Evolutionary conservation across 2,797 vertebrate species (phyloP).

Genomic region (Danio choprae): DNA sequence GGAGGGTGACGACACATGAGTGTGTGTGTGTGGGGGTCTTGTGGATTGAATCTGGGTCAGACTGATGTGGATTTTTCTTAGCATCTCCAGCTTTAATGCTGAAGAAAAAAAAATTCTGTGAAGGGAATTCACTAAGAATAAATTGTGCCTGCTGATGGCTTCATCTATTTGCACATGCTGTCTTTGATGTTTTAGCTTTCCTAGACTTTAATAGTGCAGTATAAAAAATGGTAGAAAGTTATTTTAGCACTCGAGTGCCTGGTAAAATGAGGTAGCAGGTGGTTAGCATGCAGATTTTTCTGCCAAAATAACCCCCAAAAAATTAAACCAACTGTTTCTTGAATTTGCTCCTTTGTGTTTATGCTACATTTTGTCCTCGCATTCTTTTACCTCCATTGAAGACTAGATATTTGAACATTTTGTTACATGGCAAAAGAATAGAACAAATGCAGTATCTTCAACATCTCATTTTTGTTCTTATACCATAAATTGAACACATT

Average conservation of each 20-base stretch:
- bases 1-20: neutral
- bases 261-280: neutral
- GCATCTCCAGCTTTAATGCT: constrained; percentile 35
- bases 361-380: neutral
- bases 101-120: neutral
- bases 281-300: neutral
- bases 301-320: neutral
- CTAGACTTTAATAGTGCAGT: neutral
- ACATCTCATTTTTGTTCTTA: constrained; percentile 15
- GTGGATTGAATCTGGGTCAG: constrained; percentile 66
- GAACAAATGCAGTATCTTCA: constrained; percentile 19
- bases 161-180: neutral
- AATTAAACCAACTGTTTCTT: neutral
- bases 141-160: neutral
- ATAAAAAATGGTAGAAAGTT: neutral
- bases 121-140: neutral
- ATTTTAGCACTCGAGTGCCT: neutral
- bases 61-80: constrained; percentile 34
- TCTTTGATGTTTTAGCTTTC: neutral
- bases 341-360: neutral
- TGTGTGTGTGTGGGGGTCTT: constrained; percentile 4
- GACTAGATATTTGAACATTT: neutral
- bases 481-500: constrained; percentile 11
- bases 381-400: neutral
- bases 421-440: neutral